Evolutionary conservation across 2,888 invertebrate species (phyloP), one percentile per base, ranked within the genome.

Genomic region (Hesperia comma): DNA sequence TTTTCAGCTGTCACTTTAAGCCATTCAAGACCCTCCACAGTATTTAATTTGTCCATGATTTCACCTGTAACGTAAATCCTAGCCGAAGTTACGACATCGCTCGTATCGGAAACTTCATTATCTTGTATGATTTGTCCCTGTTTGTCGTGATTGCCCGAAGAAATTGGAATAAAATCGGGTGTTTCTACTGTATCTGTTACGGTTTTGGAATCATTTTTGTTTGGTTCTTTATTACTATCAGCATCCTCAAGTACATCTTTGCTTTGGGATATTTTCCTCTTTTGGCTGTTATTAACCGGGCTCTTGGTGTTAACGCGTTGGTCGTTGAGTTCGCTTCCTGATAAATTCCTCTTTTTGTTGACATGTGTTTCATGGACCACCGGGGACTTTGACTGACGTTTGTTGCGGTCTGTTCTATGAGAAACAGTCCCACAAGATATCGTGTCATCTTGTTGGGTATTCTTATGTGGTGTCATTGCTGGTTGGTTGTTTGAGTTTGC

Each of bases 51-150:
- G 15, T 90, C 88, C 58, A 85, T 85, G 55, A 94, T 85, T 32
- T 93, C 91, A 26, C 84, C 83, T 0, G 92, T 89, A 74, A 94
- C 79, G 70, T 93, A 90, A 56, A 94, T 92, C 68, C 93, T 89
- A 0, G 94, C 92, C 1, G 88, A 82, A 5, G 87, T 85, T 19
- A 90, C 76, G 1, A 80, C 82, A 57, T 89, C 87, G 62, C 88
- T 92, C 0, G 92, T 89, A 56, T 92, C 90, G 0, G 92, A 91
- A 3, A 92, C 90, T 75, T 92, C 90, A 72, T 87, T 92, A 66
- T 92, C 91, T 75, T 92, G 92, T 58, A 92, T 90, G 17, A 92
- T 83, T 60, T 88, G 87, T 2, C 90, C 91, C 53, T 77, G 80
- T 37, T 86, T 84, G 77, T 92, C 88, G 68, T 78, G 87, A 73